Percentiles rank a stretch among this genome's conserved stretches.
phyloP scores from a whole-genome alignment of 2,113 vertebrate genomes.

The Acrocephalus kingi region DNA sequence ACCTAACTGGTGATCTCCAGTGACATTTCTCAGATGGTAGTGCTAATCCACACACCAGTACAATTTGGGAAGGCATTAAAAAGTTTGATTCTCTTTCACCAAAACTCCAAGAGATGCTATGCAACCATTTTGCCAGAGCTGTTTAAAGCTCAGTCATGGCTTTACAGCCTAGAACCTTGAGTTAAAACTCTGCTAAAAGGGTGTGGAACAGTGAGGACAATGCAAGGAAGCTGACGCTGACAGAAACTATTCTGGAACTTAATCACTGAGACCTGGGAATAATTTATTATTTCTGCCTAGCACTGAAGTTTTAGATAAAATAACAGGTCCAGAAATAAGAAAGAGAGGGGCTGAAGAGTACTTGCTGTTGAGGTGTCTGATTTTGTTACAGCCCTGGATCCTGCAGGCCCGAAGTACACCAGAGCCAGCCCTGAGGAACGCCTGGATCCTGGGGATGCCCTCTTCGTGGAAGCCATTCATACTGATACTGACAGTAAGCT shows the following conservation, averaged over 20 bases:
- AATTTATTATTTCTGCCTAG: background rate
- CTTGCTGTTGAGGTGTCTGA: background rate
- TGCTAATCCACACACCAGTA: background rate
- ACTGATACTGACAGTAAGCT: constrained; percentile 92
- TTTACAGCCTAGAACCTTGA: background rate
- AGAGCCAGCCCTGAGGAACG: constrained; percentile 82
- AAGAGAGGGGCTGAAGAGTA: background rate
- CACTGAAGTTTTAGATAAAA: background rate
- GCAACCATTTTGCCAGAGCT: background rate
- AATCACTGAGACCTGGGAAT: background rate
- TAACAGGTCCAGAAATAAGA: background rate
- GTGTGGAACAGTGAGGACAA: background rate
- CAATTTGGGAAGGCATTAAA: background rate
- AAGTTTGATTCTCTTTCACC: background rate
- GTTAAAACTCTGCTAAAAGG: background rate
- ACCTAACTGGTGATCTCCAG: background rate
- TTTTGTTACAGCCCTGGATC: constrained; percentile 83
- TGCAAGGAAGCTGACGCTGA: background rate
- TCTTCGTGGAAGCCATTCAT: constrained; percentile 94
- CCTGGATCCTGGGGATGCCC: constrained; percentile 88
- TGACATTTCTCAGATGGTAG: background rate
- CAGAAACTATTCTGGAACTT: background rate
- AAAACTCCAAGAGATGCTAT: background rate
- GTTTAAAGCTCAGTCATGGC: background rate
- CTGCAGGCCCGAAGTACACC: constrained; percentile 91